These are phyloP conservation scores for Drosophila mayaguana DNA, from an alignment of 2,888 invertebrate species.

Conservation along the genomic window DNA sequence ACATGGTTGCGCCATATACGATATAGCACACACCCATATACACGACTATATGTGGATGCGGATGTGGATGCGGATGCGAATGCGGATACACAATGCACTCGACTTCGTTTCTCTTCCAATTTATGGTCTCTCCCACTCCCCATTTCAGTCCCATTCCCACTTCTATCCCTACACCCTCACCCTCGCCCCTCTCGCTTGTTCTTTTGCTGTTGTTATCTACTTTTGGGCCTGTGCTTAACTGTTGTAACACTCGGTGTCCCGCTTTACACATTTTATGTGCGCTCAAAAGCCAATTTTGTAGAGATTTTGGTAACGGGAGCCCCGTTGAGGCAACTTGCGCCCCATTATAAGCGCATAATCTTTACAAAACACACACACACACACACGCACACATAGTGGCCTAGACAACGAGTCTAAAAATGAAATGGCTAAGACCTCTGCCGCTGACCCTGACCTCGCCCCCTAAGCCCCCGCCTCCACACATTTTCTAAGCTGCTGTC, in stretches of 20 bases:
- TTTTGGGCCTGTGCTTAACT: constrained; percentile 62
- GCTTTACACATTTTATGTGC: constrained; percentile 76
- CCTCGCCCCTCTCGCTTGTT: constrained; percentile 25
- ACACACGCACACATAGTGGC: constrained; percentile 17
- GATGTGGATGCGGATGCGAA: constrained; percentile 28
- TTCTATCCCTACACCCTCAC: constrained; percentile 2
- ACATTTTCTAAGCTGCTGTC: constrained; percentile 32
- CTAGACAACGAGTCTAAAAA: constrained; percentile 51
- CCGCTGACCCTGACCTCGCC: not conserved
- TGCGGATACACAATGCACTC: constrained; percentile 61
- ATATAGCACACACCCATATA: constrained; percentile 3
- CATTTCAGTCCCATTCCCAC: not conserved
- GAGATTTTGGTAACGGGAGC: constrained; percentile 65
- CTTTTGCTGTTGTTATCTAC: constrained; percentile 45
- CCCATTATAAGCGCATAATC: constrained; percentile 79
- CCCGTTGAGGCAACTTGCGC: constrained; percentile 68
- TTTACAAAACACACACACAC: constrained; percentile 64
- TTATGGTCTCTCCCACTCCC: constrained; percentile 46
- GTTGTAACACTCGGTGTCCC: constrained; percentile 65
- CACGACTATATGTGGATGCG: constrained; percentile 18
- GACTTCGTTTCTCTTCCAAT: constrained; percentile 72
- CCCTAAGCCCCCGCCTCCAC: constrained; percentile 15
- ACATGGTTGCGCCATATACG: constrained; percentile 49
- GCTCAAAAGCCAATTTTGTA: constrained; percentile 80
- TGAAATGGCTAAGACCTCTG: constrained; percentile 69